Evolutionary conservation across 2,888 invertebrate species (phyloP), one percentile per base, ranked within the genome.

Genomic region (Melanophora roralis): DNA sequence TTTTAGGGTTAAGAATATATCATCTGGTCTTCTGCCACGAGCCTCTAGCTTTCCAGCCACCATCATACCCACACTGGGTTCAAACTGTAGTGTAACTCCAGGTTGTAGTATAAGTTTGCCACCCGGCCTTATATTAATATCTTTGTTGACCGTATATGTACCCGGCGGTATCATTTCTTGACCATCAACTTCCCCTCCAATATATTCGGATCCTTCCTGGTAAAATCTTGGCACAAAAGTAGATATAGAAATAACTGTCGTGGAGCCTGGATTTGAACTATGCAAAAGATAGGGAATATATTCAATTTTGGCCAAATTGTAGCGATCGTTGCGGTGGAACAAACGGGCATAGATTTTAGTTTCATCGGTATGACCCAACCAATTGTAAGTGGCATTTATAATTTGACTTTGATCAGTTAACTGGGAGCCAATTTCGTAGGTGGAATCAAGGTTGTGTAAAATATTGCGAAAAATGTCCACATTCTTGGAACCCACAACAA

Each of bases 361-460:
- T 86, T 95, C 95, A 76, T 93, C 93, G 0, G 92, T 92, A 81
- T 91, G 93, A 4, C 98, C 97, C 84, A 99, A 92, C 96, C 97
- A 99, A 87, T 99, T 99, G 87, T 93, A 96, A 0, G 97, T 95
- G 83, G 97, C 98, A 87, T 98, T 96, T n/a, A 99, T 94, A 16
- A 93, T 91, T 91, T 96, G 95, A 85, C 98, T 97, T 87, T 98
- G 98, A 88, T 98, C 98, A 86, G 95, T 94, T 16, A 98, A 92
- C 86, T 99, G 98, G 0, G 98, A 98, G 0, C 98, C 98, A 55
- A 99, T 94, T 91, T 99, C 99, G 88, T 97, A 98, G 68, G 93
- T 93, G 0, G 98, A 97, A 81, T 94, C 94, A 1, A 94, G 94
- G 90, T 99, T 99, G 76, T 96, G 94, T 43, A 99, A 93, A 77